Conservation (phyloP, 2,888 invertebrate genomes). For the Tetragonisca angustula region DNA sequence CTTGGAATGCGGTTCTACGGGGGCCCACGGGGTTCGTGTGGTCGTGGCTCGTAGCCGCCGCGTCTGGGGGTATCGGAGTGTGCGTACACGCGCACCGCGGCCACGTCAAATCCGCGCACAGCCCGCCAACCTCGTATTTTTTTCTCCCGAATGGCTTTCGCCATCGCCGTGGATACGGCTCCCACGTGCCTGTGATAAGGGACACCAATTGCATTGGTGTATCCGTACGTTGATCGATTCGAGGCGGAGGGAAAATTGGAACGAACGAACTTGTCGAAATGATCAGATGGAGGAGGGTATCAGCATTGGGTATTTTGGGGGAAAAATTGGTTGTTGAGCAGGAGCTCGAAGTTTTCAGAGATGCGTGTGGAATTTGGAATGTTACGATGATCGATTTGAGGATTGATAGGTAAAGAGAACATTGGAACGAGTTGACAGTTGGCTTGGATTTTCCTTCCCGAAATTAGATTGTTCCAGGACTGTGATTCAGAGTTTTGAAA, state of each 20-base stretch:
- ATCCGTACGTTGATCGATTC: not conserved
- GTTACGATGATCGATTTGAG: no score
- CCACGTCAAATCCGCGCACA: slow-evolving; percentile 53
- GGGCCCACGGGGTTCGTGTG: slow-evolving; percentile 70
- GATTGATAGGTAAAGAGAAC: no score
- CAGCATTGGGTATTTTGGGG: no score
- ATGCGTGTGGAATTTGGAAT: no score
- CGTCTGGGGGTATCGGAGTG: slow-evolving; percentile 38
- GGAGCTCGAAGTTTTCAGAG: no score
- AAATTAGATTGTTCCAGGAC: no score
- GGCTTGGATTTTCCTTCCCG: no score
- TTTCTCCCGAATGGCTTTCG: slow-evolving; percentile 36
- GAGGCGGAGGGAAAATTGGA: not conserved
- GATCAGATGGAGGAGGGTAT: not conserved
- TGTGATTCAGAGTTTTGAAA: no score
- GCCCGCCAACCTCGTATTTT: slow-evolving; percentile 49
- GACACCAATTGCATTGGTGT: not conserved
- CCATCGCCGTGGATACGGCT: slow-evolving; percentile 27
- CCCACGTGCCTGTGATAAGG: not conserved
- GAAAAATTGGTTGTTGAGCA: no score
- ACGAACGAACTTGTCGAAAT: not conserved
- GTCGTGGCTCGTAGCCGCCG: slow-evolving; percentile 52
- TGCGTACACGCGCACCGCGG: slow-evolving; percentile 37
- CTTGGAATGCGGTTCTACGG: slow-evolving; percentile 82
- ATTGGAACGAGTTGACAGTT: no score